Evolutionary conservation across 1,140 invertebrate species (phyloP), one percentile per base, ranked within the genome.

Genomic region (Bombus sylvicola): DNA sequence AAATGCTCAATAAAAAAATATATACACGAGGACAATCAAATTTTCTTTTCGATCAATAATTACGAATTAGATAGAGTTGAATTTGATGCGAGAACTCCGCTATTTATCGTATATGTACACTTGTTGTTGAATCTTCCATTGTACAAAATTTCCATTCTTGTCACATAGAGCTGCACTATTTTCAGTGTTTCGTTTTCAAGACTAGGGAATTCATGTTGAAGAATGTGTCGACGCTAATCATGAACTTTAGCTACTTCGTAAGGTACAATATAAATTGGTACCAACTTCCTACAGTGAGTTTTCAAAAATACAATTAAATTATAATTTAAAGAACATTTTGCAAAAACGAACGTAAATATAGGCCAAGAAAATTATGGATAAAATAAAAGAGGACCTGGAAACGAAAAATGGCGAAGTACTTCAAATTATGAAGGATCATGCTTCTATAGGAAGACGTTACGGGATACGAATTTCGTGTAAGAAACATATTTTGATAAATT

Each of bases 321-420:
- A 28, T 6, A 3, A 31, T 9, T 22, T 71, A 3, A 39, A 2
- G n/a, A 39, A n/a, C 13, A n/a, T 9, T 10, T 28, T 39, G 4
- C 28, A 77, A 62, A 31, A 37, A 41, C 2, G 4, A 77, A 62
- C 59, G 12, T 43, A 25, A 37, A 74, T 37, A 8, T 62, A 88
- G 87, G 0, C 31, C 18, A 87, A 59, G 31, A 13, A 72, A 2
- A 3, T 83, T 43, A 84, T 87, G 5, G 73, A 88, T 25, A n/a
- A 18, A 69, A 2, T 83, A 6, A 74, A 31, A 28, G 1, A 18
- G 0, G 34, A 75, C 31, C 75, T 81, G 81, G 4, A 34, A 10
- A 37, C 8, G 34, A 10, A 25, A 37, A 9, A 69, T 0, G 9
- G 2, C 34, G 66, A 69, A 10, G 9, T 15, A 25, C 34, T 69